Conservation (phyloP, 2,797 vertebrate genomes). For the Hoplostethus atlanticus region DNA sequence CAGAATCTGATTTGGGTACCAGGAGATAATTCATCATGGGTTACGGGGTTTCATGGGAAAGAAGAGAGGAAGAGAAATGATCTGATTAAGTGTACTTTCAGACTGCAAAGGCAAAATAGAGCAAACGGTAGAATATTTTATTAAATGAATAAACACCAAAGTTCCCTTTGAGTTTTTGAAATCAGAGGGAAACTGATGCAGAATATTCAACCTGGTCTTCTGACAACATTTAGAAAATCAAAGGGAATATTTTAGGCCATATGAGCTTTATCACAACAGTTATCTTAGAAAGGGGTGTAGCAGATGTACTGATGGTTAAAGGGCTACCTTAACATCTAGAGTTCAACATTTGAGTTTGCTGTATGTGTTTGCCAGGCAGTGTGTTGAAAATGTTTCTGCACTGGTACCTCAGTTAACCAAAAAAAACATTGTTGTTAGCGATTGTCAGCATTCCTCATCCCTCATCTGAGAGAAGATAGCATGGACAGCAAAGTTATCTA, state of each 20-base stretch:
- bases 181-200: too few species aligned
- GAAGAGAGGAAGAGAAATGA: constrained; percentile 3
- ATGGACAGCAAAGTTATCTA: background rate
- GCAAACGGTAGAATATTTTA: background rate
- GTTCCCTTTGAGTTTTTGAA: background rate
- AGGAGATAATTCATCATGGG: constrained; percentile 31
- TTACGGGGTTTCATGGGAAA: constrained; percentile 33
- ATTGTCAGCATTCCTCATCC: background rate
- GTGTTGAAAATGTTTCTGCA: background rate
- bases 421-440: too few species aligned
- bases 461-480: background rate
- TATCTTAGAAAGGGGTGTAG: background rate
- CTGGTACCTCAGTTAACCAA: background rate
- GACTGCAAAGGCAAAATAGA: background rate
- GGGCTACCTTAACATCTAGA: background rate
- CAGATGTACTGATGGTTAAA: background rate
- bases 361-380: background rate
- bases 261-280: background rate
- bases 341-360: background rate
- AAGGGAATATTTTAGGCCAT: too few species aligned
- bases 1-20: constrained; percentile 48
- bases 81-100: constrained; percentile 1
- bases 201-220: background rate
- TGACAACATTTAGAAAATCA: background rate
- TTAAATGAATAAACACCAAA: background rate